Percentiles rank a stretch among this genome's conserved stretches.
phyloP scores from a whole-genome alignment of 2,797 vertebrate species.

The Mormyrus hasselquistii region DNA sequence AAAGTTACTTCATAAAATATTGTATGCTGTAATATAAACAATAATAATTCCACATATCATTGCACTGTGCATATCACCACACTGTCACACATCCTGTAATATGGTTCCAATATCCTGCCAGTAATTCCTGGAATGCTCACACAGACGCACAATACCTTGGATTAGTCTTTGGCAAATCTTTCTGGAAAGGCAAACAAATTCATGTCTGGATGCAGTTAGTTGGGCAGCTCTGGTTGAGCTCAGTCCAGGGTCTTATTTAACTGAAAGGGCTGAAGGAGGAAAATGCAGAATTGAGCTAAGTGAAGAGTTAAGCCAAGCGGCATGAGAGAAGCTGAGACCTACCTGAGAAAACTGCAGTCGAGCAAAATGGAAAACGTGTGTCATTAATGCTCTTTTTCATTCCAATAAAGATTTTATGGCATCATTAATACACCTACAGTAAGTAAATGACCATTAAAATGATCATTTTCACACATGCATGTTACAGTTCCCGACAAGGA shows the following conservation, averaged over 20 bases:
- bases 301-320: background rate
- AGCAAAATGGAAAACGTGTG: background rate
- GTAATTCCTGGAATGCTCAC: constrained; percentile 8
- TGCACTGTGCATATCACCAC: background rate
- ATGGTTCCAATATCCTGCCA: constrained; percentile 19
- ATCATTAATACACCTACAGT: constrained; percentile 21
- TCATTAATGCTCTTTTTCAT: background rate
- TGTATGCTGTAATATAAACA: background rate
- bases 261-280: background rate
- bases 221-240: constrained; percentile 34
- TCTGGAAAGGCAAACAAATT: constrained; percentile 36
- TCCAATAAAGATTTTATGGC: constrained; percentile 7
- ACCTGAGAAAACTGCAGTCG: background rate
- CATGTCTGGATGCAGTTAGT: constrained; percentile 34
- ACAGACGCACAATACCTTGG: constrained; percentile 25
- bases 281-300: background rate
- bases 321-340: background rate
- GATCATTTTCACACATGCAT: background rate
- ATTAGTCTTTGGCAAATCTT: constrained; percentile 22
- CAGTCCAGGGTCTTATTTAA: background rate
- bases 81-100: background rate
- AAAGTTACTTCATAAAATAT: background rate
- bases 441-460: constrained; percentile 8
- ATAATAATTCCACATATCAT: background rate
- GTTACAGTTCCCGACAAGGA: background rate